Base-by-base conservation (phyloP, 2,113 vertebrate genomes). In the Silurus glanis region DNA sequence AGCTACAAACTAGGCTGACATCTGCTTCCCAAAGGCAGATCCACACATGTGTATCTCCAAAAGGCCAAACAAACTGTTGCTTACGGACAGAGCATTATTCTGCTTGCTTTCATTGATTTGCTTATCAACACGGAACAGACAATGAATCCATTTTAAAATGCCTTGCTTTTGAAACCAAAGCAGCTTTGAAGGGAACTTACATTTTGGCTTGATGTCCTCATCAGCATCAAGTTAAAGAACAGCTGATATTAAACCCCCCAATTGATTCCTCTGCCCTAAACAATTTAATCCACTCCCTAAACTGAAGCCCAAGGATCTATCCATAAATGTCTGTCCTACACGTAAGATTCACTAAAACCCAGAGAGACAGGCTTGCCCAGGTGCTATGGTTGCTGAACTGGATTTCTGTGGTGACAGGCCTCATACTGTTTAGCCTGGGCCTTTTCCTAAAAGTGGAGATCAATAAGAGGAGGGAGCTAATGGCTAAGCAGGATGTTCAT, bases 321-420 rank as follows among this genome's bases (percentile, higher is more conserved):
- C 47, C 49, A 16, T 64, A 75, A 37, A 97, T 98, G 97, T 96
- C 96, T 3, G 94, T 97, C 19, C 94, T 97, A 66, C 96, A 92
- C 89, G 92, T 97, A 82, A 96, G 94, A 86, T 97, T 98, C 92
- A 96, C 95, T 84, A 97, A 95, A 92, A 92, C 89, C 4, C 96
- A 93, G 87, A 90, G 97, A 56, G 93, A 95, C 90, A 96, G 95
- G 89, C 80, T 98, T 69, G 97, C 97, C 47, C 95, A 97, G 91
- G 91, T 96, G 72, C 93, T 97, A 72, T 97, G 97, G 95, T 92
- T 97, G 85, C 94, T 97, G 83, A 98, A 98, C 92, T 97, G 97
- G 96, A 88, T 97, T 81, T 97, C 96, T 0, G 95, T 97, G 10
- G 89, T 95, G 83, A 96, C 95, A 0, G 97, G 97, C 3, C 89